phyloP scores from a whole-genome alignment of 92 coral and sea anemone genomes.

The Isaurus tuberculatus region DNA sequence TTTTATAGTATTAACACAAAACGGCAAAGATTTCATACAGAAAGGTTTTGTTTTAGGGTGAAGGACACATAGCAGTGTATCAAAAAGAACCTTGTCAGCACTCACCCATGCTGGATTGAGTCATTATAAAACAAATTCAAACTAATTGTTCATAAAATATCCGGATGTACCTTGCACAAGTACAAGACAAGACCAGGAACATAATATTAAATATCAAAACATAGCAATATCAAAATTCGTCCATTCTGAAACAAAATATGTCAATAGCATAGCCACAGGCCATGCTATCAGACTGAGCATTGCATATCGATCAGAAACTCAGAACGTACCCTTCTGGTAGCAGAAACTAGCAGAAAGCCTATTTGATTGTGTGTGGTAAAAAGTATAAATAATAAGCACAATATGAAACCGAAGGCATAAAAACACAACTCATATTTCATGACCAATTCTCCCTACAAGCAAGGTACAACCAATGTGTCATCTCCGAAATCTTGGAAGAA shows the following conservation, averaged over 20 bases:
- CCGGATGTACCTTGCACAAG: constrained; percentile 24
- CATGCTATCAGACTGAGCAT: constrained; percentile 36
- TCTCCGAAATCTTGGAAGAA: constrained; percentile 22
- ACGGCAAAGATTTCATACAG: constrained; percentile 21
- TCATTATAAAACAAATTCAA: constrained; percentile 17
- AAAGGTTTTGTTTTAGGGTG: constrained; percentile 35
- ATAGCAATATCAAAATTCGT: constrained; percentile 30
- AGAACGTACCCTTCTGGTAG: constrained; percentile 3
- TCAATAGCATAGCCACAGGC: constrained; percentile 20
- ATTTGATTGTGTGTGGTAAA: constrained; percentile 26
- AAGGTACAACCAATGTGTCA: constrained; percentile 49
- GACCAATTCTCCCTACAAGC: constrained; percentile 45
- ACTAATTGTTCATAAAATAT: constrained; percentile 26
- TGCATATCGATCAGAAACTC: constrained; percentile 29
- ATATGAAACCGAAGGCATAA: constrained; percentile 1
- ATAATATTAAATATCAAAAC: constrained; percentile 27
- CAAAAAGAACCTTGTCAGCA: constrained; percentile 23
- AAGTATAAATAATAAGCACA: constrained; percentile 16
- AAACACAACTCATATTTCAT: constrained; percentile 28
- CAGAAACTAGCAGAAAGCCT: constrained; percentile 17
- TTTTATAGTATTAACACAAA: constrained; percentile 31
- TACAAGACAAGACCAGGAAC: constrained; percentile 28
- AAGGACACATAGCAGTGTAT: constrained; percentile 19
- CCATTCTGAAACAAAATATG: constrained; percentile 17
- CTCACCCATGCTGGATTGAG: constrained; percentile 13